Evolutionary conservation across 2,888 invertebrate genomes (phyloP), one percentile per base, ranked within the genome.

Genomic region (Synanthedon myopaeformis): DNA sequence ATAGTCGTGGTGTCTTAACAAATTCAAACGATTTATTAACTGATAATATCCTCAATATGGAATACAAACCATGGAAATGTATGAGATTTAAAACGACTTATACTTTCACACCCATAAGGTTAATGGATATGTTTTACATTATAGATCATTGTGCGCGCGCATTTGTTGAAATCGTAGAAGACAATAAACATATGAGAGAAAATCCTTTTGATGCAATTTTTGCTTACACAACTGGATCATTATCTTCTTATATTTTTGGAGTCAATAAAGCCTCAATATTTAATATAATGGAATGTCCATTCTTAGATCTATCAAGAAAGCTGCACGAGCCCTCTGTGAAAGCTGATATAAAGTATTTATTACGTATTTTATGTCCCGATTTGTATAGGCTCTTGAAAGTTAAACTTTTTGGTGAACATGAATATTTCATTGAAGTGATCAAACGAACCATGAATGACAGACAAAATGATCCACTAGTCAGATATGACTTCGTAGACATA

Each of bases 101-200:
- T 2, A 67, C 78, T 1, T 85, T 87, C 55, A 82, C 82, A 0
- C 73, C 70, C 23, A 58, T 65, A 0, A 82, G 76, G 58, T 63
- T 86, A 0, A 83, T 78, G 56, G 76, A 77, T n/a, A 81, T 85
- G 80, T 84, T 77, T 56, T 68, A 68, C 23, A 74, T 77, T 4
- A 64, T 87, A 45, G 74, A 76, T 1, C 66, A 69, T 52, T 76
- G 76, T 58, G 76, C 72, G 0, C 61, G 62, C 2, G 77, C 82
- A 59, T 83, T 82, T 56, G 70, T 68, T 0, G 59, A 68, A 3
- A 66, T 66, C 42, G 53, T 81, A 11, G 66, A 72, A 56, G 56
- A 63, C 11, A 63, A 69, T 54, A 14, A 60, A n/a, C 51, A 66
- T 41, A 55, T 69, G 14, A 61, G 59, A 42, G 55, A 62, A 4